These are phyloP conservation scores for Eudyptes chrysolophus DNA, from an alignment of 2,113 vertebrate genomes.

Conservation along the genomic window DNA sequence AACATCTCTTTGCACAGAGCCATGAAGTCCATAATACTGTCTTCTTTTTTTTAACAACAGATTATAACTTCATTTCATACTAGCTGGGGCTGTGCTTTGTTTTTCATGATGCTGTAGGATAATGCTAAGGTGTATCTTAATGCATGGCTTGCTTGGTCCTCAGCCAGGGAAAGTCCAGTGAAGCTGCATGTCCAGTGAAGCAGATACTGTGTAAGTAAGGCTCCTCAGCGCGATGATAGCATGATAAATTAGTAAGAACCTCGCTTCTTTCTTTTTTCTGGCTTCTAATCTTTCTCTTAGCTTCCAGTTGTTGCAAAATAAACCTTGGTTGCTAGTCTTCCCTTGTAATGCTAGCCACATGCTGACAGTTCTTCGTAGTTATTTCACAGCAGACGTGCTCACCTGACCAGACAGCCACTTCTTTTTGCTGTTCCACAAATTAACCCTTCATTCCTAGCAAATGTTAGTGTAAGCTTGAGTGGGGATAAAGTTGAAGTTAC, in stretches of 20 bases:
- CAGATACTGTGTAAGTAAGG: background rate
- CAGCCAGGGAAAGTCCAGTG: background rate
- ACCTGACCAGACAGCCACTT: background rate
- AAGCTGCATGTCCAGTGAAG: background rate
- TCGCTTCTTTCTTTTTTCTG: background rate
- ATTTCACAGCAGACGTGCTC: background rate
- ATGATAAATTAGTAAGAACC: background rate
- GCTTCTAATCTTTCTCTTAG: background rate
- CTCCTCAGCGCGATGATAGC: background rate
- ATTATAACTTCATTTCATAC: background rate
- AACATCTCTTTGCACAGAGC: background rate
- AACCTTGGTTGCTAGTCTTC: background rate
- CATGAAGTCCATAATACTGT: background rate
- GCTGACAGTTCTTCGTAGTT: background rate
- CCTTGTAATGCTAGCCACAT: background rate
- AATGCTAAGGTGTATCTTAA: background rate
- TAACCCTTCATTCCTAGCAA: background rate
- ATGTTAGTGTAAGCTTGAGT: background rate
- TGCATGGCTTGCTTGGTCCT: background rate
- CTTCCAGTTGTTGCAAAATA: background rate
- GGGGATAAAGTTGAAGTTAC: background rate
- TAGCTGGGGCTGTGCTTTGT: background rate
- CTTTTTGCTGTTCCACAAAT: background rate
- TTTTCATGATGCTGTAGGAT: background rate
- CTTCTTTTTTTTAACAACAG: background rate